A percentile compares a stretch with the other conserved stretches of the same genome.
These are phyloP conservation scores for Rattus rattus DNA, from an alignment of 2,113 vertebrate species.

Conservation along the genomic window DNA sequence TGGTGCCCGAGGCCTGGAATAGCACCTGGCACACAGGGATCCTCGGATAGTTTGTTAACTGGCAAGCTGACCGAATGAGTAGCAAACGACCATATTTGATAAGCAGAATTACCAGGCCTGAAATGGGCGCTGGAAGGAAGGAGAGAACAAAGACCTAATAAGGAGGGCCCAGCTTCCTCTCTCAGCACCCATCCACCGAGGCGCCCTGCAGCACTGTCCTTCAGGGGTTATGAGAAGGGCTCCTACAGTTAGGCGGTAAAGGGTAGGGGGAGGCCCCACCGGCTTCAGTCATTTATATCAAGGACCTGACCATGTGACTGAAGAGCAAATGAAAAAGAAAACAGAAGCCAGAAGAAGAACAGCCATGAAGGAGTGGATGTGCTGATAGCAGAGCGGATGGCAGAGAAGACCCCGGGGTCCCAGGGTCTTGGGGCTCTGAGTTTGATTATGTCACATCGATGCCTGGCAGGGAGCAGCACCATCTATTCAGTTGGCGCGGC, in stretches of 20 bases:
- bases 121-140: background rate
- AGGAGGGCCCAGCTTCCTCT: too few species aligned
- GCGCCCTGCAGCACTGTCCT: fast-evolving
- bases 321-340: background rate
- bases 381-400: too few species aligned
- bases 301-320: background rate
- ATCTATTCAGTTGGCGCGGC: background rate
- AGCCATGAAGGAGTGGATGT: background rate
- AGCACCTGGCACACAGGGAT: background rate
- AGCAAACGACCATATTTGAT: background rate
- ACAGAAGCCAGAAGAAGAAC: background rate
- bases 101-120: background rate
- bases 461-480: too few species aligned
- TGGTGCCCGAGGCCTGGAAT: background rate
- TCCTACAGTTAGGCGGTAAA: background rate
- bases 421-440: background rate
- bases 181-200: background rate
- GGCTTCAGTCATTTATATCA: background rate
- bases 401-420: too few species aligned
- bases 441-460: background rate
- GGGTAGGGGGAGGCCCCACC: background rate
- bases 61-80: background rate
- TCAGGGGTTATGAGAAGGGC: background rate
- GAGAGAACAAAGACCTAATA: background rate
- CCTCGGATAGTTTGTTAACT: background rate